A percentile compares a stretch with the other conserved stretches of the same genome.
These are phyloP conservation scores for Illadopsis cleaveri DNA, from an alignment of 2,113 vertebrate species.

Conservation along the genomic window DNA sequence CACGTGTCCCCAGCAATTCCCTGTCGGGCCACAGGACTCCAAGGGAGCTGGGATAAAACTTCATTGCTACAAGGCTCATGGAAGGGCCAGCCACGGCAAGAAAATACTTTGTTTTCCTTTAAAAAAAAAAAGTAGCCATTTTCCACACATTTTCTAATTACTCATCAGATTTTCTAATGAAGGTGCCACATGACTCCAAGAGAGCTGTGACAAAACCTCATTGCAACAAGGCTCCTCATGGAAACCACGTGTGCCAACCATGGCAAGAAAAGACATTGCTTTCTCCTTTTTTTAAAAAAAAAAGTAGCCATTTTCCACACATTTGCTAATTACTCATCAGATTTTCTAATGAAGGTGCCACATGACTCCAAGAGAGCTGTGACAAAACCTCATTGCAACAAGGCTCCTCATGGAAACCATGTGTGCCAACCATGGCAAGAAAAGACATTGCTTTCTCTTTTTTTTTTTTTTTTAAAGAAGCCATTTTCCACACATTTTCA, in stretches of 20 bases:
- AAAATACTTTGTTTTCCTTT: background rate
- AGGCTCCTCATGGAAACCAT: background rate
- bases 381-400: background rate
- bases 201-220: background rate
- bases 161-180: background rate
- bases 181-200: background rate
- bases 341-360: background rate
- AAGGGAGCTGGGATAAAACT: background rate
- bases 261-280: background rate
- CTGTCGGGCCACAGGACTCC: fast-evolving
- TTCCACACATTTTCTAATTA: background rate
- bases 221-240: background rate
- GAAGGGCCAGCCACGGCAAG: background rate
- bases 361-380: background rate
- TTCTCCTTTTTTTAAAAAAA: too few relatives aligned
- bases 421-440: background rate
- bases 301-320: background rate
- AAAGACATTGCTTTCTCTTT: background rate
- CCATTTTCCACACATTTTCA: background rate
- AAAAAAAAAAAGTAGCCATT: background rate
- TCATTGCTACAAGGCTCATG: background rate
- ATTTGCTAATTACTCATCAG: background rate
- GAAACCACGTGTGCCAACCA: background rate
- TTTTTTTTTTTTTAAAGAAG: background rate
- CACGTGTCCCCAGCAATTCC: background rate